phyloP scores from a whole-genome alignment of 2,888 invertebrate genomes.

The Sepioteuthis lessoniana region DNA sequence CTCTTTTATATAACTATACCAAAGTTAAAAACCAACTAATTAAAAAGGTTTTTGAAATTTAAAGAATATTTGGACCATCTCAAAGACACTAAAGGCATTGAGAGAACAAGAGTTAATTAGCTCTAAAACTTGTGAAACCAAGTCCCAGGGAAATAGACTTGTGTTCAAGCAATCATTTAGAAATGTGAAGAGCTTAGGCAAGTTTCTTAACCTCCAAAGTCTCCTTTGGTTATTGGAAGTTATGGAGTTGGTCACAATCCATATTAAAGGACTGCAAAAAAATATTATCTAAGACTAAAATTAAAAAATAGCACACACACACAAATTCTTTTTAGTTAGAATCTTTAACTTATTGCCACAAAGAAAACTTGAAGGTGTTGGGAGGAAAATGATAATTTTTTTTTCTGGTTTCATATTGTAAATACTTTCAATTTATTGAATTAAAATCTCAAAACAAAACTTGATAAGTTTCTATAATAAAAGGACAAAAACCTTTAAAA shows the following conservation, averaged over 20 bases:
- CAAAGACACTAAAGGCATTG: constrained; percentile 21
- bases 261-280: not conserved
- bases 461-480: not conserved
- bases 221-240: not conserved
- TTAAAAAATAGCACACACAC: not conserved
- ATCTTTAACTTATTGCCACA: not conserved
- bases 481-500: not conserved
- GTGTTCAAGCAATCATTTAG: not conserved
- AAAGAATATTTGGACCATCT: constrained; percentile 33
- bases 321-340: not conserved
- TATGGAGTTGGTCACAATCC: not conserved
- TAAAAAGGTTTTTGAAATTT: not conserved
- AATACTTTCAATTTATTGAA: not conserved
- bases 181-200: constrained; percentile 33
- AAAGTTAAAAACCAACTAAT: not conserved
- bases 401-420: not conserved
- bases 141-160: not conserved
- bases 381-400: not conserved
- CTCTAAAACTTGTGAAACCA: not conserved
- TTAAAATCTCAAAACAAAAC: not conserved
- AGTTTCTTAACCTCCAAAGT: not conserved
- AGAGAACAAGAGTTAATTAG: not conserved
- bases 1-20: not conserved
- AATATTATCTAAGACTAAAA: not conserved
- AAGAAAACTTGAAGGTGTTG: not conserved